Evolutionary conservation across 1,140 invertebrate species (phyloP).

Genomic region (Drosophila pseudoobscura): DNA sequence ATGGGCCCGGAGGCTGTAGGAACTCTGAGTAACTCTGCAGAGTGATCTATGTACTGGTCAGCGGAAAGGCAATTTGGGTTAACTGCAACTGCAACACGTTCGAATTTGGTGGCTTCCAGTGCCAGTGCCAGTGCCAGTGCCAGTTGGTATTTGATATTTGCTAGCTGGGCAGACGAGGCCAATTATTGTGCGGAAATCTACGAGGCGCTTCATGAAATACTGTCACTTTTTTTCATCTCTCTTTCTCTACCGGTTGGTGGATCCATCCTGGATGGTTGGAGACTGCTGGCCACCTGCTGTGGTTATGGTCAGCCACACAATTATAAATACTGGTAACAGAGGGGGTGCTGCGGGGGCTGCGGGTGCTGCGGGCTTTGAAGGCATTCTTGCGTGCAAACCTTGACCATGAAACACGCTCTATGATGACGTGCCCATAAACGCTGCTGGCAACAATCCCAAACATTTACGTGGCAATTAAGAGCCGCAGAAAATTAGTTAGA

Average conservation of each 20-base stretch:
- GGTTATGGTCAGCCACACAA: conserved; percentile 16
- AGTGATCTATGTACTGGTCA: conserved; percentile 44
- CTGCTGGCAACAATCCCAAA: conserved; percentile 47
- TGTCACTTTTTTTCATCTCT: conserved; percentile 65
- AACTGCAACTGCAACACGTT: conserved; percentile 67
- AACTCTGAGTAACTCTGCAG: conserved; percentile 7
- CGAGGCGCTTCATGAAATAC: conserved; percentile 63
- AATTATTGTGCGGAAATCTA: conserved; percentile 70
- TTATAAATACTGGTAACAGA: conserved; percentile 7
- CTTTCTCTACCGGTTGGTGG: conserved; percentile 19
- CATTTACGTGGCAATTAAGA: conserved; percentile 67
- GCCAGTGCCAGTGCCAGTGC: neutral
- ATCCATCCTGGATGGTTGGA: conserved; percentile 13
- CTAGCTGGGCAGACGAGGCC: conserved; percentile 10
- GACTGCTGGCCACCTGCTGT: conserved; percentile 7
- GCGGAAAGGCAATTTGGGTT: conserved; percentile 69
- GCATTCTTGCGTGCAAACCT: conserved; percentile 70
- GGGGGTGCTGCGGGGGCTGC: neutral
- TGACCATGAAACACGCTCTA: conserved; percentile 68
- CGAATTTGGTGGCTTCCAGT: neutral
- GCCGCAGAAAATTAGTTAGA: conserved; percentile 63
- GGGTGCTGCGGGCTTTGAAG: conserved; percentile 22
- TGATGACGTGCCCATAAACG: conserved; percentile 56
- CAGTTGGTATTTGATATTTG: conserved; percentile 15
- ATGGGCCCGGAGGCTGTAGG: conserved; percentile 44